These are phyloP conservation scores for Subanguina moxae DNA, from an alignment of 1,140 invertebrate species.

Conservation along the genomic window DNA sequence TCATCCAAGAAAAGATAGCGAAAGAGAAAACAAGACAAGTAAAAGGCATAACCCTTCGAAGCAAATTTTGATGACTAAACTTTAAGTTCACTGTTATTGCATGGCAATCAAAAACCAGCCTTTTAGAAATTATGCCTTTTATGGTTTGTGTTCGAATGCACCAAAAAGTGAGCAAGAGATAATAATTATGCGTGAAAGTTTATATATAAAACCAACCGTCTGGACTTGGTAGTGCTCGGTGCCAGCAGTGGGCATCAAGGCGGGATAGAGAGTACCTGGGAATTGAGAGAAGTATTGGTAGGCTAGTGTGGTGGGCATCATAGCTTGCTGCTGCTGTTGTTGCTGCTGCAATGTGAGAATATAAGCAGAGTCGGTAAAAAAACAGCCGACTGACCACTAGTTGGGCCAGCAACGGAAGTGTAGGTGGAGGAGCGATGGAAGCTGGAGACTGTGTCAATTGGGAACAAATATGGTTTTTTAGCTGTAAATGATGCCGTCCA, in stretches of 20 bases:
- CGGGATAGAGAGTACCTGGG: conserved; percentile 34
- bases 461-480: conserved; percentile 67
- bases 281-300: conserved; percentile 45
- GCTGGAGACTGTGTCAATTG: conserved; percentile 38
- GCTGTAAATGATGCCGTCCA: conserved; percentile 93
- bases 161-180: background rate
- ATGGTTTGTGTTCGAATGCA: conserved; percentile 8
- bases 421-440: conserved; percentile 14
- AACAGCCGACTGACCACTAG: conserved; percentile 47
- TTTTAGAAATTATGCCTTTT: conserved; percentile 7
- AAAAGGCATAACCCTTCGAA: conserved; percentile 17
- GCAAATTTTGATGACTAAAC: conserved; percentile 7
- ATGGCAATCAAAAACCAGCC: conserved; percentile 19
- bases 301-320: conserved; percentile 37
- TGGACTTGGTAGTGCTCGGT: conserved; percentile 44
- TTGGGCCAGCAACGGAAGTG: conserved; percentile 39
- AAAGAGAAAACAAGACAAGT: conserved; percentile 6
- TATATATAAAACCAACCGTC: conserved; percentile 26
- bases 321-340: conserved; percentile 33
- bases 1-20: background rate
- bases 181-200: background rate
- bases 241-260: conserved; percentile 25
- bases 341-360: conserved; percentile 19
- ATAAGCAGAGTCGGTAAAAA: background rate
- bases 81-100: conserved; percentile 1